These are phyloP conservation scores for Ornithoptera alexandrae DNA, from an alignment of 2,888 invertebrate genomes.

Conservation along the genomic window DNA sequence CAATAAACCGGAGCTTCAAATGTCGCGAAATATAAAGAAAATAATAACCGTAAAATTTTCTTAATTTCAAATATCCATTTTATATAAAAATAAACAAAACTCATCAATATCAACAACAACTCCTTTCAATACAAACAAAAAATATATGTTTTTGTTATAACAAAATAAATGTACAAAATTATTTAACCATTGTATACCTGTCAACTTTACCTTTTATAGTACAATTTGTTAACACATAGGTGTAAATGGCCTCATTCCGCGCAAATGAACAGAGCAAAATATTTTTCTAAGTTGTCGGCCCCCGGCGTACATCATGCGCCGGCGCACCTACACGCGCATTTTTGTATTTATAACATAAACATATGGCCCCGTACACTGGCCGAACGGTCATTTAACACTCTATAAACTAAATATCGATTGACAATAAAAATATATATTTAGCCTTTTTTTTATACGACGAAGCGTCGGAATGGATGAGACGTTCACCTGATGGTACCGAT, in stretches of 20 bases:
- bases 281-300: conserved; percentile 61
- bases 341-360: conserved; percentile 71
- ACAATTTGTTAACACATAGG: conserved; percentile 1
- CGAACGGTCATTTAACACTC: conserved; percentile 36
- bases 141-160: neutral
- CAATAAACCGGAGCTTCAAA: too few relatives aligned
- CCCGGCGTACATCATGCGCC: conserved; percentile 62
- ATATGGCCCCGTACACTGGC: conserved; percentile 59
- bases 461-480: too few relatives aligned
- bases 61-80: too few relatives aligned
- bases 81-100: too few relatives aligned
- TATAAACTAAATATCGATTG: conserved; percentile 39
- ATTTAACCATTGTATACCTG: too few relatives aligned
- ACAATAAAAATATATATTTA: conserved; percentile 7
- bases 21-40: too few relatives aligned
- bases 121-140: neutral
- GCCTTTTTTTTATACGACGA: too few relatives aligned
- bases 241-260: conserved; percentile 8
- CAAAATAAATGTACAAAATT: too few relatives aligned
- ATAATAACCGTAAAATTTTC: too few relatives aligned
- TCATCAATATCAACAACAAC: neutral
- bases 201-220: neutral
- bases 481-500: too few relatives aligned
- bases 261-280: conserved; percentile 27
- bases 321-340: conserved; percentile 54